Evolutionary conservation across 2,797 vertebrate species (phyloP).

Genomic region (Stomatorhinus walkeri): DNA sequence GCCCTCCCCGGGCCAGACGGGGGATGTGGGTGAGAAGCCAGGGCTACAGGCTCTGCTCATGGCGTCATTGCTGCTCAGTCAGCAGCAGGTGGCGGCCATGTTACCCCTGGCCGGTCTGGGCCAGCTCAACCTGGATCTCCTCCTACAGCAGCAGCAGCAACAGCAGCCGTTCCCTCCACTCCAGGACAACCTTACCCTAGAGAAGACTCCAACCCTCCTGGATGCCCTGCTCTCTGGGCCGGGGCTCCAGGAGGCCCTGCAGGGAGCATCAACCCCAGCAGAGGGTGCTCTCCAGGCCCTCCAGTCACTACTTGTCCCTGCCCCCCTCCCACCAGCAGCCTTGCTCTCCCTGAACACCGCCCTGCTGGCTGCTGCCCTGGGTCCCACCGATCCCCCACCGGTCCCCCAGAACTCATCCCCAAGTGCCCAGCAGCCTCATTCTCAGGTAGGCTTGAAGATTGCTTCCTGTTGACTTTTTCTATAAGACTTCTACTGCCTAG

Average conservation of each 20-base stretch:
- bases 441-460: slow-evolving; percentile 52
- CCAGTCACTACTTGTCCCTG: slow-evolving; percentile 42
- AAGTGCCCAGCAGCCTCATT: slow-evolving; percentile 43
- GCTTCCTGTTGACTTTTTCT: background rate
- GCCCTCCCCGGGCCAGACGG: slow-evolving; percentile 47
- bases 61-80: slow-evolving; percentile 71
- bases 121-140: slow-evolving; percentile 66
- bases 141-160: slow-evolving; percentile 63
- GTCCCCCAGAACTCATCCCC: slow-evolving; percentile 41
- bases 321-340: slow-evolving; percentile 52
- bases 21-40: slow-evolving; percentile 46
- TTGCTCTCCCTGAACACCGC: slow-evolving; percentile 65
- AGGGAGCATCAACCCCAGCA: slow-evolving; percentile 45
- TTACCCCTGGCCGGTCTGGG: slow-evolving; percentile 60
- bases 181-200: slow-evolving; percentile 57
- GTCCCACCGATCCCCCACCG: slow-evolving; percentile 46
- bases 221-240: slow-evolving; percentile 53
- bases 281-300: slow-evolving; percentile 41
- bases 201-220: slow-evolving; percentile 55
- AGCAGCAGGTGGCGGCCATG: slow-evolving; percentile 55
- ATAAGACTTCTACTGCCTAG: background rate
- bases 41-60: slow-evolving; percentile 69
- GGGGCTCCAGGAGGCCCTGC: slow-evolving; percentile 54
- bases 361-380: slow-evolving; percentile 63
- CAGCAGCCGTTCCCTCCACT: slow-evolving; percentile 45